These are phyloP conservation scores for Drosophila ironensis DNA, from an alignment of 1,140 invertebrate species.

Conservation along the genomic window DNA sequence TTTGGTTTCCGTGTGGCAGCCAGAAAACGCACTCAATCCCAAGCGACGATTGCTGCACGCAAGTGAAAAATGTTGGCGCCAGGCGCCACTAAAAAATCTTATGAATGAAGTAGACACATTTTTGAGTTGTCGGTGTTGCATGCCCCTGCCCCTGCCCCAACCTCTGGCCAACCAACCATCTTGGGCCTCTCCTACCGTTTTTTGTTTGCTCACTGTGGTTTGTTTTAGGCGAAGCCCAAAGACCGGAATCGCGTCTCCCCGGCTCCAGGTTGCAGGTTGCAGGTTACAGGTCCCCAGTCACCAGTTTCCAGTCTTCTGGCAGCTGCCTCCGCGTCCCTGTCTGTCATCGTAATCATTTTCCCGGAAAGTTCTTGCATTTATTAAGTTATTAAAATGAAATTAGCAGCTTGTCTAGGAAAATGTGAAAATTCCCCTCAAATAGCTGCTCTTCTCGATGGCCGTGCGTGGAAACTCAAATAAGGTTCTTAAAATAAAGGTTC, in stretches of 20 bases:
- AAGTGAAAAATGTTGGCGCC: conserved; percentile 79
- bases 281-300: too few relatives aligned
- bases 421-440: conserved; percentile 47
- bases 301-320: background rate
- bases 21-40: conserved; percentile 15
- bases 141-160: conserved; percentile 1
- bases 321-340: conserved; percentile 17
- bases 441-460: background rate
- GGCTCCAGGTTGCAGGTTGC: too few relatives aligned
- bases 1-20: conserved; percentile 7
- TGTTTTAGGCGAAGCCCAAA: conserved; percentile 24
- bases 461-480: background rate
- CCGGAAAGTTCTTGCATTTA: conserved; percentile 61
- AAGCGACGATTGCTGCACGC: conserved; percentile 65
- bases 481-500: too few relatives aligned
- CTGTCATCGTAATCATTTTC: conserved; percentile 63
- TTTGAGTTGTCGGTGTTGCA: conserved; percentile 44
- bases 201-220: conserved; percentile 33
- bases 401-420: conserved; percentile 41
- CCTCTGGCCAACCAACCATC: background rate
- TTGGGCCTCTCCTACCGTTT: conserved; percentile 1
- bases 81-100: conserved; percentile 79
- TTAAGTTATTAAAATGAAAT: conserved; percentile 76
- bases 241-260: conserved; percentile 59
- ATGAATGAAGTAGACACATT: conserved; percentile 79